Percentiles rank a stretch among this genome's conserved stretches.
Conservation (phyloP, 1,140 invertebrate genomes). For the Caenorhabditis remanei region DNA sequence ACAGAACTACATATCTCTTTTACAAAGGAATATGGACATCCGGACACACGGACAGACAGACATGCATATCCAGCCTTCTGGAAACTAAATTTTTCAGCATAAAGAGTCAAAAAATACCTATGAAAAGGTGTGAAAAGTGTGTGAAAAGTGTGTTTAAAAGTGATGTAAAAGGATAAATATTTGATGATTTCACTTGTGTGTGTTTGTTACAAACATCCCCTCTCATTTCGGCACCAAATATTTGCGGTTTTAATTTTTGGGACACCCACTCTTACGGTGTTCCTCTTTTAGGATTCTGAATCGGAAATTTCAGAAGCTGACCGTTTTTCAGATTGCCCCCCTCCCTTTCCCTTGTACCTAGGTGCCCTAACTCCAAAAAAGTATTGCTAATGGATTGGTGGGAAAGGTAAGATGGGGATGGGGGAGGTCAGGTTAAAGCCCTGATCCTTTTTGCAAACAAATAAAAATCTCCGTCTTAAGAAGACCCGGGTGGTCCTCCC, state of each 20-base stretch:
- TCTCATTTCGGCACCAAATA: conserved; percentile 26
- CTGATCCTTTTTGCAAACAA: conserved; percentile 49
- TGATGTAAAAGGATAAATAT: conserved; percentile 54
- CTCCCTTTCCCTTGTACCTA: too few species aligned
- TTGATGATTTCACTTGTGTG: conserved; percentile 42
- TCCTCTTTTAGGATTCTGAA: too few species aligned
- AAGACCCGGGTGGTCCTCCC: background rate
- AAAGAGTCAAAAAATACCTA: background rate
- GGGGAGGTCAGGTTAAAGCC: conserved; percentile 44
- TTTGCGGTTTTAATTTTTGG: conserved; percentile 34
- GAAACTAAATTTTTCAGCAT: background rate
- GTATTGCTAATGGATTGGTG: background rate
- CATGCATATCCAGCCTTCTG: too few species aligned
- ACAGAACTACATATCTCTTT: too few species aligned
- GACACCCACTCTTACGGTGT: too few species aligned
- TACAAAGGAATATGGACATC: too few species aligned
- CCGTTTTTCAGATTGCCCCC: too few species aligned
- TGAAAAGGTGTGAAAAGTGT: conserved; percentile 21
- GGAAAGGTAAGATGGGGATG: too few species aligned
- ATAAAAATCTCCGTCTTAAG: conserved; percentile 23
- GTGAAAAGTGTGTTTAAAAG: background rate
- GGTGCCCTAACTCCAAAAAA: background rate
- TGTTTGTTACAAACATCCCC: conserved; percentile 50
- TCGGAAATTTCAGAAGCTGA: too few species aligned
- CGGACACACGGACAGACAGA: too few species aligned